A percentile compares a stretch with the other conserved stretches of the same genome.
phyloP scores from a whole-genome alignment of 2,113 vertebrate species.

The Sclerurus mexicanus region DNA sequence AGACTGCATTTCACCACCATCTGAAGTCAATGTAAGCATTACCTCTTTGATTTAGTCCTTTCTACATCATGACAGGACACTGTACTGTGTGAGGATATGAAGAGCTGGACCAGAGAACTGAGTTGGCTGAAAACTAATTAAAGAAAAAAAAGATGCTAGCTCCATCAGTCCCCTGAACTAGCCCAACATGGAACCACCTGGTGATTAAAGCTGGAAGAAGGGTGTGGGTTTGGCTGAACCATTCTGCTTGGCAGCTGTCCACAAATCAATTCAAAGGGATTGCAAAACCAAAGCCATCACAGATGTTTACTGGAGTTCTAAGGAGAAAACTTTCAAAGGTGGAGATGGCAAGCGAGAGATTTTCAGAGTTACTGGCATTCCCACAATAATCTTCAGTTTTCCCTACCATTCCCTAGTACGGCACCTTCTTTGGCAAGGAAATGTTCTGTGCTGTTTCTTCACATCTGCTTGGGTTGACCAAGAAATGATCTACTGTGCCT shows the following conservation, averaged over 20 bases:
- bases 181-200: background rate
- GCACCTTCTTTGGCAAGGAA: background rate
- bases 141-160: background rate
- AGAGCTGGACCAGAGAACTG: background rate
- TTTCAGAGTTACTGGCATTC: background rate
- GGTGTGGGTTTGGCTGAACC: background rate
- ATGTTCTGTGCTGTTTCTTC: background rate
- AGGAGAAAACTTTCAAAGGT: background rate
- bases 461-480: background rate
- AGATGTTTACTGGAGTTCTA: background rate
- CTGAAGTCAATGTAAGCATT: background rate
- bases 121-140: background rate
- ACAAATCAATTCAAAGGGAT: background rate
- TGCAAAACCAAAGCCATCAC: background rate
- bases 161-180: background rate
- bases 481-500: background rate
- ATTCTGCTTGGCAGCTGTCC: background rate
- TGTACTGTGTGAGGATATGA: background rate
- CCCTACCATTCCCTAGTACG: background rate
- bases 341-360: background rate
- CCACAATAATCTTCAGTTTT: background rate
- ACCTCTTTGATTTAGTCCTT: background rate
- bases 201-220: background rate
- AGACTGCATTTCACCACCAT: background rate
- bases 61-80: background rate